Conservation (phyloP, 2,888 invertebrate species). For the Hylaea fasciaria region DNA sequence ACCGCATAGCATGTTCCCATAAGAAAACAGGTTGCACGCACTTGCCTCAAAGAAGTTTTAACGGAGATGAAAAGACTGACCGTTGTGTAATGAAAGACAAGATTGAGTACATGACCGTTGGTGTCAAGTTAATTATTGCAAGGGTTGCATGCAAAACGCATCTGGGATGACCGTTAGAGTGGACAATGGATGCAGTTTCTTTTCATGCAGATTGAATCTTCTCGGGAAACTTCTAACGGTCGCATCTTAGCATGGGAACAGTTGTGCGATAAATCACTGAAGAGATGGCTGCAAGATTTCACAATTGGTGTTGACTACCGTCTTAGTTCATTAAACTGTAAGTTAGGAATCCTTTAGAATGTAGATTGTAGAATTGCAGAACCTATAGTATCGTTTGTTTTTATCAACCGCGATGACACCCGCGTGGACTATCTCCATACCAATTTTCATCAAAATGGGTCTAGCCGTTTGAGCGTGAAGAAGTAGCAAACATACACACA, state of each 20-base stretch:
- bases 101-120: slow-evolving; percentile 31
- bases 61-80: slow-evolving; percentile 45
- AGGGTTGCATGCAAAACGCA: slow-evolving; percentile 66
- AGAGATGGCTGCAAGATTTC: background rate
- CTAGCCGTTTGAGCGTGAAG: too few species aligned
- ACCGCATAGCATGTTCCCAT: slow-evolving; percentile 59
- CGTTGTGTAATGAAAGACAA: slow-evolving; percentile 53
- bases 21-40: slow-evolving; percentile 66
- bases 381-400: too few species aligned
- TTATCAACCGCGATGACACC: too few species aligned
- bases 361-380: too few species aligned
- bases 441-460: too few species aligned
- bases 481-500: too few species aligned
- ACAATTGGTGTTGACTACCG: background rate
- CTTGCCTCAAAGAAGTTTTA: slow-evolving; percentile 60
- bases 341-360: too few species aligned
- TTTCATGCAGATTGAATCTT: slow-evolving; percentile 29
- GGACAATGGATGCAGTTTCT: slow-evolving; percentile 43
- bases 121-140: slow-evolving; percentile 47
- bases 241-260: slow-evolving; percentile 10
- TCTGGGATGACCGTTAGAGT: slow-evolving; percentile 62
- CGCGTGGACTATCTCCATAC: too few species aligned
- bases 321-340: too few species aligned
- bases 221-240: slow-evolving; percentile 37
- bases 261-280: background rate